These are phyloP conservation scores for Drosophila rufa DNA, from an alignment of 1,140 invertebrate genomes.

Conservation along the genomic window DNA sequence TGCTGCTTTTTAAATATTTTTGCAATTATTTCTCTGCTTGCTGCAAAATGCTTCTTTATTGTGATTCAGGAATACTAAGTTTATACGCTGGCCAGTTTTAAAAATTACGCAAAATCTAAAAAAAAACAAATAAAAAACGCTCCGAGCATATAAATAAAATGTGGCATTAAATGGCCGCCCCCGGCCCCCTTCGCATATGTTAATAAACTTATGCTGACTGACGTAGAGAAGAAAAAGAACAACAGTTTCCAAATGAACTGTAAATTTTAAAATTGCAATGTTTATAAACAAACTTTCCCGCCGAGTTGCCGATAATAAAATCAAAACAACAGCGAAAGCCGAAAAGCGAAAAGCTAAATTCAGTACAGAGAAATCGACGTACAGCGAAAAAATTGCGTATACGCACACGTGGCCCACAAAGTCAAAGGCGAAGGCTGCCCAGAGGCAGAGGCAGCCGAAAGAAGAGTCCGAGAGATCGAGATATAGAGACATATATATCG, in stretches of 20 bases:
- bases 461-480: neutral
- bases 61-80: constrained; percentile 3
- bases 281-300: constrained; percentile 79
- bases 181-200: constrained; percentile 33
- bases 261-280: constrained; percentile 83
- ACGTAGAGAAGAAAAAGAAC: constrained; percentile 50
- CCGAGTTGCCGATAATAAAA: constrained; percentile 75
- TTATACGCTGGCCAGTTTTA: constrained; percentile 46
- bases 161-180: constrained; percentile 70
- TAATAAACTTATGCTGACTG: constrained; percentile 68
- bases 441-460: constrained; percentile 11
- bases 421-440: constrained; percentile 74
- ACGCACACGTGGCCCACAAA: constrained; percentile 80
- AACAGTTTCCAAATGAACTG: constrained; percentile 64
- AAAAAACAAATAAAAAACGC: constrained; percentile 75
- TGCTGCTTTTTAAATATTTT: neutral
- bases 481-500: constrained; percentile 11
- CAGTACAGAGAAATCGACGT: constrained; percentile 5
- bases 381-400: constrained; percentile 65
- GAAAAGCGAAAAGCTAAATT: constrained; percentile 16
- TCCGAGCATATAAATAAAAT: constrained; percentile 77
- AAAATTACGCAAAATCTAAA: constrained; percentile 74
- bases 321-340: constrained; percentile 34
- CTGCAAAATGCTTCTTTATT: no score
- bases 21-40: neutral